Conservation (phyloP, 2,113 vertebrate genomes). For the Stegostoma tigrinum region DNA sequence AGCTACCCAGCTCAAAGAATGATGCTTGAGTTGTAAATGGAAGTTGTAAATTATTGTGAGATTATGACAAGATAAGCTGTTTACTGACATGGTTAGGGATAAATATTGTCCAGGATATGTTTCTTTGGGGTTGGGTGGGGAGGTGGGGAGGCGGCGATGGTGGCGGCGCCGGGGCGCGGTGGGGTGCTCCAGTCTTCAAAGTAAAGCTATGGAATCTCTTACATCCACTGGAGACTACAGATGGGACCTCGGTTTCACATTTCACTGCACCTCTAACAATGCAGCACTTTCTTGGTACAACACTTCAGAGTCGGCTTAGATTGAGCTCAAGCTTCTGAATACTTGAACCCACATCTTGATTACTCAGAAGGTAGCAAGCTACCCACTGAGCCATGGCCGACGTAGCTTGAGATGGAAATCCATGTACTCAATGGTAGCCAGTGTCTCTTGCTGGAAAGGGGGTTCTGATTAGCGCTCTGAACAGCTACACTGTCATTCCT, state of each 20-base stretch:
- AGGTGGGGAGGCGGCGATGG: too few relatives aligned
- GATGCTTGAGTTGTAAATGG: not conserved
- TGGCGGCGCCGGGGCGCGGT: too few relatives aligned
- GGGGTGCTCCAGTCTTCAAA: too few relatives aligned
- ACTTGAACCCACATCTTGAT: not conserved
- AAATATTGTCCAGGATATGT: too few relatives aligned
- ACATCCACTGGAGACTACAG: not conserved
- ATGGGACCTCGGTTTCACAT: not conserved
- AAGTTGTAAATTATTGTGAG: not conserved
- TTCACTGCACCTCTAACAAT: not conserved
- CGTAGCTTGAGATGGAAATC: not conserved
- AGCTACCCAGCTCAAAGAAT: not conserved
- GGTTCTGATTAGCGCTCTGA: not conserved
- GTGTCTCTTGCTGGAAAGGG: not conserved
- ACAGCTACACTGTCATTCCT: not conserved
- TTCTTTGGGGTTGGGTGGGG: too few relatives aligned
- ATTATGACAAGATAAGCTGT: not conserved
- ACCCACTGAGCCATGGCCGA: not conserved
- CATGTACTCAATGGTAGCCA: not conserved
- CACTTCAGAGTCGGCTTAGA: not conserved
- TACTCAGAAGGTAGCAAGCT: not conserved
- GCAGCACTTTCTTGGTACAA: not conserved
- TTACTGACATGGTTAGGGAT: too few relatives aligned
- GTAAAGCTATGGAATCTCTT: not conserved
- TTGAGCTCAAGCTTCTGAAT: not conserved